A percentile compares a stretch with the other conserved stretches of the same genome.
Conservation (phyloP, 2,888 invertebrate species). For the Rutpela maculata region DNA sequence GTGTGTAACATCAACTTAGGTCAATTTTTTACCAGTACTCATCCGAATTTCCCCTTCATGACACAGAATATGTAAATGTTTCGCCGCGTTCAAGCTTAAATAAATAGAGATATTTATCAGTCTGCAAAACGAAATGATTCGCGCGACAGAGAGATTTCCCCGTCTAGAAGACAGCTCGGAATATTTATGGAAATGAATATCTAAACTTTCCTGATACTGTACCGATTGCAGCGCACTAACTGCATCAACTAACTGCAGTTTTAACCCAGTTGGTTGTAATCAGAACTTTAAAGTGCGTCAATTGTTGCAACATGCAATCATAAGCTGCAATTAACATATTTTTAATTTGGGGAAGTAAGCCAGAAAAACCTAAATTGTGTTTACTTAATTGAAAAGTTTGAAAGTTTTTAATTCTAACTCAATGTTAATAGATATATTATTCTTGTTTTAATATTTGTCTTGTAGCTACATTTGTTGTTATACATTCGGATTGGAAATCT, state of each 20-base stretch:
- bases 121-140: conserved; percentile 50
- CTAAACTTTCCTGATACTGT: conserved; percentile 47
- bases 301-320: conserved; percentile 13
- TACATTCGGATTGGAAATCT: too few relatives aligned
- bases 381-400: too few relatives aligned
- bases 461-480: too few relatives aligned
- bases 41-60: conserved; percentile 13
- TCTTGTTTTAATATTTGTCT: too few relatives aligned
- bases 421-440: too few relatives aligned
- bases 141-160: conserved; percentile 47
- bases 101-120: conserved; percentile 52
- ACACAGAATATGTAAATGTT: conserved; percentile 34
- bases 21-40: neutral
- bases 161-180: conserved; percentile 52
- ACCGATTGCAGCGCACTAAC: conserved; percentile 41
- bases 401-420: too few relatives aligned
- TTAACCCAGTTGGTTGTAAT: conserved; percentile 53
- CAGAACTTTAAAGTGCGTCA: conserved; percentile 21
- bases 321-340: conserved; percentile 26
- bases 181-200: conserved; percentile 56
- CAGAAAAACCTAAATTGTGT: too few relatives aligned
- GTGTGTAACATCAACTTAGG: neutral
- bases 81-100: conserved; percentile 41
- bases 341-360: neutral
- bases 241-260: conserved; percentile 54